phyloP scores from a whole-genome alignment of 2,113 vertebrate species.

The Tichodroma muraria region DNA sequence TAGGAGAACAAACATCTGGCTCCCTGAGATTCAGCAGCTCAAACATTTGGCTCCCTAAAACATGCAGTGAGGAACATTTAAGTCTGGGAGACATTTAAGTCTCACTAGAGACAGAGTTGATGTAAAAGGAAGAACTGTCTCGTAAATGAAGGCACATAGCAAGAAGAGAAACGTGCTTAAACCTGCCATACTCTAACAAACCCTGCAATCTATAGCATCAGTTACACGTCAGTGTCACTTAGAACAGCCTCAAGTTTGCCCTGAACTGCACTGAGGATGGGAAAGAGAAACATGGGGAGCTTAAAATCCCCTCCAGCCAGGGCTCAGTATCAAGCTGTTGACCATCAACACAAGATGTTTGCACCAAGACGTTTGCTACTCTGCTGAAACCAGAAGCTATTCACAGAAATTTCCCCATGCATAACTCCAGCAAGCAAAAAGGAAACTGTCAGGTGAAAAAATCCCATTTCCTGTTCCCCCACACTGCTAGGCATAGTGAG shows the following conservation, averaged over 20 bases:
- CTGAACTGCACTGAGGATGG: neutral
- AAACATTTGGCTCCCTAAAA: neutral
- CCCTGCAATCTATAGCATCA: neutral
- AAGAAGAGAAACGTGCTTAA: neutral
- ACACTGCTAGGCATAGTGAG: neutral
- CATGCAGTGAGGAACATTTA: accelerated
- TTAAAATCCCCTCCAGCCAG: neutral
- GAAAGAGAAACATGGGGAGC: neutral
- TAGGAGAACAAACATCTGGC: neutral
- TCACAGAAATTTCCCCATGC: neutral
- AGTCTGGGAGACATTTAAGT: neutral
- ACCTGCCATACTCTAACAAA: neutral
- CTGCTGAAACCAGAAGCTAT: neutral
- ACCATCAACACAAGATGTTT: neutral
- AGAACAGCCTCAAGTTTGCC: neutral
- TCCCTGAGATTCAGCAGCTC: neutral
- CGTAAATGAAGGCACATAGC: neutral
- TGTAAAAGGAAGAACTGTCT: neutral
- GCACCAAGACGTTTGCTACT: neutral
- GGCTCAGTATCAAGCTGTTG: neutral
- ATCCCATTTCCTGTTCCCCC: neutral
- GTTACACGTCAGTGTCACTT: neutral
- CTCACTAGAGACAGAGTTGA: neutral
- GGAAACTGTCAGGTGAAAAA: neutral
- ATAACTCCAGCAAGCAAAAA: neutral